Evolutionary conservation across 2,113 vertebrate species (phyloP).

Genomic region (Onychostoma macrolepis): DNA sequence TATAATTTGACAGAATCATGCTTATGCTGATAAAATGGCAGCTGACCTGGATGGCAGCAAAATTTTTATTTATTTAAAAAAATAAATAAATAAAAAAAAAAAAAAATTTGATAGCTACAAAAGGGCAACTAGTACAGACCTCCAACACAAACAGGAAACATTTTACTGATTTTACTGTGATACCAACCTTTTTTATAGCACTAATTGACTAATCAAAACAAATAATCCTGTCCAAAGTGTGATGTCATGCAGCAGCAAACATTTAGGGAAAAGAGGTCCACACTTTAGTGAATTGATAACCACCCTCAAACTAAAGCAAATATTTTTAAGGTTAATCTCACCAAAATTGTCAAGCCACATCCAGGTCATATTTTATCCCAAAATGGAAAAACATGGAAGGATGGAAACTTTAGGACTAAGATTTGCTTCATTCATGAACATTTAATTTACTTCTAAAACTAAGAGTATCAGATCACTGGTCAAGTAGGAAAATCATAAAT

Average conservation of each 20-base stretch:
- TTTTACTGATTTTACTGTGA: not conserved
- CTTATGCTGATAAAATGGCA: not conserved
- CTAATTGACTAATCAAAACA: not conserved
- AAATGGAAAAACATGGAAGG: not conserved
- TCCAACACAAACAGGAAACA: not conserved
- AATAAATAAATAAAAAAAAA: no score
- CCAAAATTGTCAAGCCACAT: not conserved
- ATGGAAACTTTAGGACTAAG: not conserved
- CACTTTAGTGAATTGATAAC: not conserved
- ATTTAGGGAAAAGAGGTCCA: not conserved
- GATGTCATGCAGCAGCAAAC: not conserved
- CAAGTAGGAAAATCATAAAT: not conserved
- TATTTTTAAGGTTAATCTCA: not conserved
- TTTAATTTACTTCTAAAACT: not conserved
- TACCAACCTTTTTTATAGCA: not conserved
- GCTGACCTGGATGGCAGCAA: not conserved
- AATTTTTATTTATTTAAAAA: not conserved
- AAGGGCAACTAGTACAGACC: not conserved
- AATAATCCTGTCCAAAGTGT: not conserved
- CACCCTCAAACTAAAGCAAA: not conserved
- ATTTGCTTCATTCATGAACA: not conserved
- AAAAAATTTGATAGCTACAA: not conserved
- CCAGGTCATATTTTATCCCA: not conserved
- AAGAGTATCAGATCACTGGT: not conserved
- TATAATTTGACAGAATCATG: not conserved